These are phyloP conservation scores for Pachliopta kotzebuea DNA, from an alignment of 2,888 invertebrate species.

Conservation along the genomic window DNA sequence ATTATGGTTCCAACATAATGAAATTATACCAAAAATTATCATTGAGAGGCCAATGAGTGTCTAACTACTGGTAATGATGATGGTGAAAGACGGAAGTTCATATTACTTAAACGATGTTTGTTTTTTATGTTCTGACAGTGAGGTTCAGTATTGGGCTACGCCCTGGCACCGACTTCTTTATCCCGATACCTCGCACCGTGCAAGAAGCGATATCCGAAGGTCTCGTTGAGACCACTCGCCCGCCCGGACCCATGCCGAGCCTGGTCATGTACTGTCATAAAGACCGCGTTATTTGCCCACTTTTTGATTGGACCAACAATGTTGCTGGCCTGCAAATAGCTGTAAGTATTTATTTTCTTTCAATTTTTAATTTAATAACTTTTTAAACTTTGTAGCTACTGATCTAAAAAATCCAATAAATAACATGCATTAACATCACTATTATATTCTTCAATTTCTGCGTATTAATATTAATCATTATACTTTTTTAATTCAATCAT, in stretches of 20 bases:
- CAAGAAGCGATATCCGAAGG: constrained; percentile 38
- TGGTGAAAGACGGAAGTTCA: too few relatives aligned
- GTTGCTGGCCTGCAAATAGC: constrained; percentile 55
- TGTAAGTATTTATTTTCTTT: constrained; percentile 40
- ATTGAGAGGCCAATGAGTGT: too few relatives aligned
- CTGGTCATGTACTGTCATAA: constrained; percentile 49
- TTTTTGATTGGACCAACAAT: constrained; percentile 49
- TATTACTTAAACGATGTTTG: not conserved
- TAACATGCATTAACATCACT: too few relatives aligned
- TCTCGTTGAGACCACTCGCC: constrained; percentile 40
- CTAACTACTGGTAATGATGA: too few relatives aligned
- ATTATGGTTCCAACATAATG: too few relatives aligned
- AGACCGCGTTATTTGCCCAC: constrained; percentile 45
- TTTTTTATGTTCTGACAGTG: constrained; percentile 30
- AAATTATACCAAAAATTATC: too few relatives aligned
- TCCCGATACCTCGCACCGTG: constrained; percentile 40
- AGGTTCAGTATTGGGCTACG: constrained; percentile 36
- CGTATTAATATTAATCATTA: too few relatives aligned
- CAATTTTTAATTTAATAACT: too few relatives aligned
- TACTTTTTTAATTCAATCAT: too few relatives aligned
- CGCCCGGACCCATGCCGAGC: constrained; percentile 36
- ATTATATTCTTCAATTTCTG: too few relatives aligned
- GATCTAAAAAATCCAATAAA: too few relatives aligned
- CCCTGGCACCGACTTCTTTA: constrained; percentile 41
- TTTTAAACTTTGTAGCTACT: too few relatives aligned